Evolutionary conservation across 2,797 vertebrate genomes (phyloP).

Genomic region (Notoglanidium macrostoma): DNA sequence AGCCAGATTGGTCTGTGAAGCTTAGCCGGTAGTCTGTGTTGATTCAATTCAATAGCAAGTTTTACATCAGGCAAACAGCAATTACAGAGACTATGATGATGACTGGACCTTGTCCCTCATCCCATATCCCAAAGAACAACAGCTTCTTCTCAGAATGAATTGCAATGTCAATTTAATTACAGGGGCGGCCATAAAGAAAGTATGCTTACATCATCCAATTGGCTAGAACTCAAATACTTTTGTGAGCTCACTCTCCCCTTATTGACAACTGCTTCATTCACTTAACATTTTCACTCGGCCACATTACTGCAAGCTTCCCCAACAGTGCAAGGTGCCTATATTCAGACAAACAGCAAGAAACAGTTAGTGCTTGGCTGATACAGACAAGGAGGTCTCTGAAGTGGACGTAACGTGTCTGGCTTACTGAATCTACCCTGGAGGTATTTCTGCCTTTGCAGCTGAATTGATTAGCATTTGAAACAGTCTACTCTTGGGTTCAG

Average conservation of each 20-base stretch:
- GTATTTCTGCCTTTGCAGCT: constrained; percentile 64
- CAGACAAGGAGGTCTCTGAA: constrained; percentile 44
- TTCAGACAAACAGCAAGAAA: constrained; percentile 28
- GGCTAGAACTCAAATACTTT: constrained; percentile 45
- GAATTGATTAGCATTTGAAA: constrained; percentile 75
- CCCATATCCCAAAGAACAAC: constrained; percentile 49
- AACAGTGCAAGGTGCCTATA: constrained; percentile 8
- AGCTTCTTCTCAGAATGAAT: constrained; percentile 44
- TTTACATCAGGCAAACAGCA: constrained; percentile 57
- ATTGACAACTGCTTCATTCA: constrained; percentile 30
- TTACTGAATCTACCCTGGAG: constrained; percentile 53
- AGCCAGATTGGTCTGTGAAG: constrained; percentile 37
- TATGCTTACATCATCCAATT: constrained; percentile 46
- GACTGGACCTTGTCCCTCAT: constrained; percentile 48
- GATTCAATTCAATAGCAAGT: constrained; percentile 53
- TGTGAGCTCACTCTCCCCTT: constrained; percentile 27
- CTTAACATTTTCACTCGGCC: constrained; percentile 26
- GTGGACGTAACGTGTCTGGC: constrained; percentile 45
- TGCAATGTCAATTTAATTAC: constrained; percentile 47
- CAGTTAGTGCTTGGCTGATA: constrained; percentile 42
- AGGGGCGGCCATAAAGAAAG: constrained; percentile 40
- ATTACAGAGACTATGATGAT: constrained; percentile 56
- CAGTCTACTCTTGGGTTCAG: constrained; percentile 61
- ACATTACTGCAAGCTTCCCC: constrained; percentile 16
- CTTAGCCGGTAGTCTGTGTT: constrained; percentile 51